Conservation (phyloP, 1,140 invertebrate species). For the Pseudomyrmex dendroicus region DNA sequence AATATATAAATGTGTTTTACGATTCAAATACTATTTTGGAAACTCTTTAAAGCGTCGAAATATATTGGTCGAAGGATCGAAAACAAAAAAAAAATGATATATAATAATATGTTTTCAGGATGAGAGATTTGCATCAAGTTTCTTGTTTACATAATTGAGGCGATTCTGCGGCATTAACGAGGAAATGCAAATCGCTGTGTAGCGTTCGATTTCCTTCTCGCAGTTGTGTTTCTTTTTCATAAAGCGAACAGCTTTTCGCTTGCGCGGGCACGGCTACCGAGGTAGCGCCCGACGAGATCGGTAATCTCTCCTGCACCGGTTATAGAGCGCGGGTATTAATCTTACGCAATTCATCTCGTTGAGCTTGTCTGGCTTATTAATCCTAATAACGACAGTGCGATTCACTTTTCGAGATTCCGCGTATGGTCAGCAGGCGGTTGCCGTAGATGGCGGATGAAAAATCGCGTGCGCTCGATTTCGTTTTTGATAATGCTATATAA, state of each 20-base stretch:
- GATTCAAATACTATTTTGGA: too few species aligned
- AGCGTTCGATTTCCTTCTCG: slow-evolving; percentile 42
- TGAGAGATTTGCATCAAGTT: neutral
- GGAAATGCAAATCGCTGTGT: slow-evolving; percentile 58
- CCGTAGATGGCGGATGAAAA: slow-evolving; percentile 52
- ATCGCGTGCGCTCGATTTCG: slow-evolving; percentile 34
- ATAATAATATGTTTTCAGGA: neutral
- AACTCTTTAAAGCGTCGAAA: neutral
- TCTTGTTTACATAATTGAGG: neutral
- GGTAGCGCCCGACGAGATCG: slow-evolving; percentile 75
- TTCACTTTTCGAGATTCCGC: slow-evolving; percentile 68
- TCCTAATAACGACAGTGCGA: slow-evolving; percentile 68
- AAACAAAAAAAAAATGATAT: too few species aligned
- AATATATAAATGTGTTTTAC: too few species aligned
- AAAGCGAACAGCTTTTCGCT: slow-evolving; percentile 54
- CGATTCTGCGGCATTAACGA: slow-evolving; percentile 31
- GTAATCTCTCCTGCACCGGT: slow-evolving; percentile 77
- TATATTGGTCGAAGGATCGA: too few species aligned
- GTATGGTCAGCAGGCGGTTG: neutral
- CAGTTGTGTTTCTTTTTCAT: slow-evolving; percentile 39
- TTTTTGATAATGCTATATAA: slow-evolving; percentile 49
- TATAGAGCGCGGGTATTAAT: slow-evolving; percentile 78
- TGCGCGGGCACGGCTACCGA: slow-evolving; percentile 52
- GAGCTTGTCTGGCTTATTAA: slow-evolving; percentile 65
- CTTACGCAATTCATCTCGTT: slow-evolving; percentile 78